Conservation (phyloP, 2,113 vertebrate species). For the Sardina pilchardus region DNA sequence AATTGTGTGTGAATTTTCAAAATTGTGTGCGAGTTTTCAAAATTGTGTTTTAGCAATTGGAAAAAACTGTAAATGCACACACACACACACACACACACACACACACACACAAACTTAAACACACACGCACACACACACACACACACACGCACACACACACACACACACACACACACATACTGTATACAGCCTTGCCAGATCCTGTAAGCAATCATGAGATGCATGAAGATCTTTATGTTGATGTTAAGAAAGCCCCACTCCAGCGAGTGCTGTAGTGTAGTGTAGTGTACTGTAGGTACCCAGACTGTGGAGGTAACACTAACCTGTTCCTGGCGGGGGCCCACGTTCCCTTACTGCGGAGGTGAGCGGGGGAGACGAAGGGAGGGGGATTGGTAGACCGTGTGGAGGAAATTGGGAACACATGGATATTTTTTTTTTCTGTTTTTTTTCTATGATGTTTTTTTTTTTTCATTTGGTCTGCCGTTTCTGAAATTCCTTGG, state of each 20-base stretch:
- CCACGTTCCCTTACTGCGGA: too few species aligned
- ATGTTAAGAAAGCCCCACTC: too few species aligned
- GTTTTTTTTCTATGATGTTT: slow-evolving; percentile 41
- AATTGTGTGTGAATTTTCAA: too few species aligned
- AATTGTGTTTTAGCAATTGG: too few species aligned
- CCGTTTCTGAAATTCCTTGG: slow-evolving; percentile 54
- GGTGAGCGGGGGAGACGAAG: slow-evolving; percentile 29
- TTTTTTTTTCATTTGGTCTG: slow-evolving; percentile 53
- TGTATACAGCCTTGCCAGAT: background rate
- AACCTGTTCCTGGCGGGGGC: too few species aligned
- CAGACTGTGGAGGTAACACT: background rate
- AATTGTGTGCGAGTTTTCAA: too few species aligned
- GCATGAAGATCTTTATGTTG: background rate
- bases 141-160: background rate
- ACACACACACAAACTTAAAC: too few species aligned
- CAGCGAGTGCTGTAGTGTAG: too few species aligned
- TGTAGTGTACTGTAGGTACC: too few species aligned
- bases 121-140: background rate
- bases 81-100: background rate
- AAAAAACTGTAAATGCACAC: too few species aligned
- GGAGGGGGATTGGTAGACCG: slow-evolving; percentile 15
- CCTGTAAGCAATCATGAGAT: background rate
- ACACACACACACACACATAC: background rate
- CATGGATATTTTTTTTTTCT: slow-evolving; percentile 50
- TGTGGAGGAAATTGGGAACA: slow-evolving; percentile 67